Base-by-base conservation (phyloP, 2,113 vertebrate genomes). In the Gracilinanus agilis region DNA sequence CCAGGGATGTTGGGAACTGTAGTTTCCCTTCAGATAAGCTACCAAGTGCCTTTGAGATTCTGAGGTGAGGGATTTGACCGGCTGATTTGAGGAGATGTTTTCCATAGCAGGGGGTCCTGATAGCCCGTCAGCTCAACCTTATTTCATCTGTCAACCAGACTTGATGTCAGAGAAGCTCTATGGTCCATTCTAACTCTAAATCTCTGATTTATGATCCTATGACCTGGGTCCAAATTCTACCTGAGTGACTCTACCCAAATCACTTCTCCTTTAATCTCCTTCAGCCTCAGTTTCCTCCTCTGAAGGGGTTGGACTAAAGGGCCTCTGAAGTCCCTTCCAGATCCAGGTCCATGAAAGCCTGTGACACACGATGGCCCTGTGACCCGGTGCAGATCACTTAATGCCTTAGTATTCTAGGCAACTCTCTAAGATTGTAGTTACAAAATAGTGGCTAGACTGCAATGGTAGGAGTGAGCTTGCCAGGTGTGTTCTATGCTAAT, bases 71-170 rank as follows among this genome's bases (percentile, higher is more conserved):
- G 13, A n/a, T n/a, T 3, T n/a, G 67, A 9, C 5, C 34, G 9
- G 34, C n/a, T n/a, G 16, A 40, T 75, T 21, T 75, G 67, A 19
- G 67, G 67, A 40, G 6, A 34, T 75, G 67, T 21, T 23, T 44
- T 16, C 1, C 29, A 11, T 91, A 54, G 21, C 55, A 27, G 29
- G 0, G 61, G 61, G n/a, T 23, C 9, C 0, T 0, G 23, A 55
- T 44, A 24, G 24, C 7, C 0, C 61, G 24, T 56, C 0, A 0
- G 0, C 9, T 54, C 7, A 3, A 27, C 49, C 12, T 9, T 61
- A 25, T 55, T 44, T 27, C 44, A 24, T 67, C 44, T n/a, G 25
- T 49, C 9, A 58, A 29, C 19, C 24, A 40, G 10, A 16, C 16
- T 83, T 9, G 67, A 16, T n/a, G 34, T n/a, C 67, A 75, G n/a